Conservation (phyloP, 92 coral and sea anemone species). For the Phenganax stokvisi region DNA sequence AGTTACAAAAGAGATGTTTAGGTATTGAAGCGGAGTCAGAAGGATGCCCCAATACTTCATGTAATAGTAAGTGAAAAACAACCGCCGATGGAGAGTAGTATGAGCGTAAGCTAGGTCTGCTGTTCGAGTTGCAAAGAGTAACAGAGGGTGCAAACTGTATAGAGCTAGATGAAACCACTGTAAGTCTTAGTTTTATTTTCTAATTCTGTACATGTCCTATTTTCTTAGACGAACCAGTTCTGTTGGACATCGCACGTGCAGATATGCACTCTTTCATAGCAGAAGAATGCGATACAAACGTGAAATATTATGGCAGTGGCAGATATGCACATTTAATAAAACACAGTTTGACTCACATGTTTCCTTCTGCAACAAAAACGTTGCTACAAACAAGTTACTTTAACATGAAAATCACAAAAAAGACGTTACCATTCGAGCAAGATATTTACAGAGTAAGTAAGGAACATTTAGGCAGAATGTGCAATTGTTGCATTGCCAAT, state of each 20-base stretch:
- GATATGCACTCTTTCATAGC: slow-evolving; percentile 74
- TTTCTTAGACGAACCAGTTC: slow-evolving; percentile 37
- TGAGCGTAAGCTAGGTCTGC: not conserved
- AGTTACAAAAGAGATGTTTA: slow-evolving; percentile 12
- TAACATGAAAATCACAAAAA: slow-evolving; percentile 65
- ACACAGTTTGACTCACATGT: slow-evolving; percentile 52
- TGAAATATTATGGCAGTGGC: slow-evolving; percentile 72
- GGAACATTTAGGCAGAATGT: too few species aligned
- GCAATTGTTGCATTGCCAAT: too few species aligned
- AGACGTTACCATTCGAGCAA: slow-evolving; percentile 58
- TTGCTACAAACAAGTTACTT: slow-evolving; percentile 69
- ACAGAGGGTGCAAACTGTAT: too few species aligned
- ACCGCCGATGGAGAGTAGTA: not conserved
- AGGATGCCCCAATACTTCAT: slow-evolving; percentile 14
- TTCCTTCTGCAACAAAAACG: slow-evolving; percentile 62
- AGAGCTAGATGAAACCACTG: too few species aligned
- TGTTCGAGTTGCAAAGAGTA: too few species aligned
- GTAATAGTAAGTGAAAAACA: slow-evolving; percentile 1
- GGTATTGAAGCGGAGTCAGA: slow-evolving; percentile 40
- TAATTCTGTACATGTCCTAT: not conserved
- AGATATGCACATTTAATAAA: slow-evolving; percentile 59
- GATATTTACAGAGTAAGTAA: slow-evolving; percentile 62
- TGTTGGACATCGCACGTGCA: slow-evolving; percentile 73
- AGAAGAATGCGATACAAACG: slow-evolving; percentile 75
- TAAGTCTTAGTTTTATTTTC: too few species aligned